Evolutionary conservation across 2,888 invertebrate genomes (phyloP).

Genomic region (Nebria brevicollis): DNA sequence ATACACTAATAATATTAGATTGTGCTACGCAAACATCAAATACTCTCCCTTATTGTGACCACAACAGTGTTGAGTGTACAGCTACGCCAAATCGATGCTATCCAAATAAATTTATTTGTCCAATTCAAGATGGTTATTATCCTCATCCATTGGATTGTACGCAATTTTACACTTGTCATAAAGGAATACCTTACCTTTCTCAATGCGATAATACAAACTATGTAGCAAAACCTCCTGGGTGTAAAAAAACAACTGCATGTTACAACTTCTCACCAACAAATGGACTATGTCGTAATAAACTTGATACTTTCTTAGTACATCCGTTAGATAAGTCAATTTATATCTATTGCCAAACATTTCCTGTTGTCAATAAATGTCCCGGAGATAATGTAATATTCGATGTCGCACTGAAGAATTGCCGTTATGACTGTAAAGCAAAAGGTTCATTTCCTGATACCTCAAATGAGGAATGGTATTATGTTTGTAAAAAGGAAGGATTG

Average conservation of each 20-base stretch:
- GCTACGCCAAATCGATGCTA: neutral
- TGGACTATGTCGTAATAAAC: constrained; percentile 23
- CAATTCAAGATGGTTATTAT: constrained; percentile 8
- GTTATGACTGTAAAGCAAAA: constrained; percentile 15
- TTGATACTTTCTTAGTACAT: constrained; percentile 25
- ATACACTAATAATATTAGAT: constrained; percentile 7
- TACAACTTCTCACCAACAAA: constrained; percentile 26
- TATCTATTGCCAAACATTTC: constrained; percentile 20
- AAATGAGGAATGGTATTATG: constrained; percentile 31
- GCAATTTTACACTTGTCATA: constrained; percentile 14
- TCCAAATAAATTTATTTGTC: constrained; percentile 11
- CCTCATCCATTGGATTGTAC: constrained; percentile 30
- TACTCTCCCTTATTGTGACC: neutral
- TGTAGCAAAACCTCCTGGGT: neutral
- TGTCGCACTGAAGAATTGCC: constrained; percentile 2
- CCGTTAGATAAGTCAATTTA: constrained; percentile 22
- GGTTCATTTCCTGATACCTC: constrained; percentile 18
- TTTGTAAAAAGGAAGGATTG: constrained; percentile 17
- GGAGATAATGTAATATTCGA: constrained; percentile 20
- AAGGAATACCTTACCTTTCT: neutral
- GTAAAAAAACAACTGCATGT: constrained; percentile 4
- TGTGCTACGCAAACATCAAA: constrained; percentile 21
- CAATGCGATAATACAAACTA: neutral
- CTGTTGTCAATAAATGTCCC: constrained; percentile 24
- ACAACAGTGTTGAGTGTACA: neutral